These are phyloP conservation scores for Drosophila sp. DNA, from an alignment of 1,140 invertebrate species.

Conservation along the genomic window DNA sequence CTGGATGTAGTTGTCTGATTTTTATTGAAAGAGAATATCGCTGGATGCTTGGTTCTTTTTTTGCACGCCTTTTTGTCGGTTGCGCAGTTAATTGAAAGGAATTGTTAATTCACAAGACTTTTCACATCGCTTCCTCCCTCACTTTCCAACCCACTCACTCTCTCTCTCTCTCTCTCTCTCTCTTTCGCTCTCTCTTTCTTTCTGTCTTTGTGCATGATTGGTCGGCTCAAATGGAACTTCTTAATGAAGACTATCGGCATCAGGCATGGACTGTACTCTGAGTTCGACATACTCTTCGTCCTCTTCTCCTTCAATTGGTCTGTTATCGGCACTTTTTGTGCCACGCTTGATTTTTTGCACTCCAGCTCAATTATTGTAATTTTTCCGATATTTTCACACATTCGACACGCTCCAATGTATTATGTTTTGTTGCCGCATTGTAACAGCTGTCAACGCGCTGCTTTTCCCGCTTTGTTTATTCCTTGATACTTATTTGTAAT, in stretches of 20 bases:
- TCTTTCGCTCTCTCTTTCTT: neutral
- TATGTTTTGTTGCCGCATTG: neutral
- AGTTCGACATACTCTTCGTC: neutral
- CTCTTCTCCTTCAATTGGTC: neutral
- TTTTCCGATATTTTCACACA: slow-evolving; percentile 30
- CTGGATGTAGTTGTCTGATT: slow-evolving; percentile 61
- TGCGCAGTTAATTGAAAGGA: slow-evolving; percentile 79
- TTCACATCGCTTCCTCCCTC: neutral
- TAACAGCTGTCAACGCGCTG: slow-evolving; percentile 24
- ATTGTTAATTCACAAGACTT: slow-evolving; percentile 74
- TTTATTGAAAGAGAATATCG: slow-evolving; percentile 83
- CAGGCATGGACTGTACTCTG: slow-evolving; percentile 27
- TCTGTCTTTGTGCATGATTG: slow-evolving; percentile 71
- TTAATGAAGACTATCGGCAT: slow-evolving; percentile 47
- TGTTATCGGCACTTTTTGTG: slow-evolving; percentile 21
- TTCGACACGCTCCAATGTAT: slow-evolving; percentile 4
- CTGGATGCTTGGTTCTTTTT: slow-evolving; percentile 41
- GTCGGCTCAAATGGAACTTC: slow-evolving; percentile 45
- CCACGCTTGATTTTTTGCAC: slow-evolving; percentile 47
- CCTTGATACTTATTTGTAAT: slow-evolving; percentile 69
- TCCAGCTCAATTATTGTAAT: slow-evolving; percentile 52
- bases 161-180: slow-evolving; percentile 9
- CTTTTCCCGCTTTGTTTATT: slow-evolving; percentile 48
- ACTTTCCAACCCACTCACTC: neutral
- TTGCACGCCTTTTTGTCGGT: slow-evolving; percentile 65